Evolutionary conservation across 2,113 vertebrate species (phyloP), one percentile per base, ranked within the genome.

Genomic region (Grantiella picta): DNA sequence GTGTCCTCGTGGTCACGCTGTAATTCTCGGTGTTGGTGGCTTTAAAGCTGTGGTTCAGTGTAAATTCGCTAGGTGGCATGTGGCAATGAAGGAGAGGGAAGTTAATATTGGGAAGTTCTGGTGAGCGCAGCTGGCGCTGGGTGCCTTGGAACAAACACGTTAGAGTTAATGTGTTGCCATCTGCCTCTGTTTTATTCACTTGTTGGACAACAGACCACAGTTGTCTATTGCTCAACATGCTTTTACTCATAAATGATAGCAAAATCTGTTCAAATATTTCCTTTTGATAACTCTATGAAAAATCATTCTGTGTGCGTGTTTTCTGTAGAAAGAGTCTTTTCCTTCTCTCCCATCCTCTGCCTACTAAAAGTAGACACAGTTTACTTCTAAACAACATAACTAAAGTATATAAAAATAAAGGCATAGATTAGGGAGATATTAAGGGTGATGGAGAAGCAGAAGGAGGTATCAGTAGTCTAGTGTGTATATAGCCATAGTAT

Each of bases 1-100:
- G 0, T 3, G 2, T 16, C 7, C 33, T 28, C 1, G 1, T 13
- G 21, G 9, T 38, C 31, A 8, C 0, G 1, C 60, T 50, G 16
- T 3, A 16, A 28, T 15, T 66, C 22, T 35, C 31, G 1, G 17
- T 5, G 18, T 17, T 3, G 11, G 5, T 1, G 21, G 19, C 20
- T 63, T 65, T 24, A 18, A 29, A 42, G 22, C 31, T 83, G 96
- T 56, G 77, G 21, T 94, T 90, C 84, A 33, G 63, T 4, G 15
- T 29, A 20, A 31, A 61, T 83, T 60, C 96, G 47, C 94, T 96
- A 95, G 94, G 81, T 97, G 96, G 96, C 97, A 94, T 69, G 78
- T 90, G 92, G 66, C 83, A 73, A 59, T 93, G 96, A 69, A 50
- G 52, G 63, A 94, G 86, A 91, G 44, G 44, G 56, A 86, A 81